Base-by-base conservation (phyloP, 2,888 invertebrate genomes). In the Drosophila buzzatii region DNA sequence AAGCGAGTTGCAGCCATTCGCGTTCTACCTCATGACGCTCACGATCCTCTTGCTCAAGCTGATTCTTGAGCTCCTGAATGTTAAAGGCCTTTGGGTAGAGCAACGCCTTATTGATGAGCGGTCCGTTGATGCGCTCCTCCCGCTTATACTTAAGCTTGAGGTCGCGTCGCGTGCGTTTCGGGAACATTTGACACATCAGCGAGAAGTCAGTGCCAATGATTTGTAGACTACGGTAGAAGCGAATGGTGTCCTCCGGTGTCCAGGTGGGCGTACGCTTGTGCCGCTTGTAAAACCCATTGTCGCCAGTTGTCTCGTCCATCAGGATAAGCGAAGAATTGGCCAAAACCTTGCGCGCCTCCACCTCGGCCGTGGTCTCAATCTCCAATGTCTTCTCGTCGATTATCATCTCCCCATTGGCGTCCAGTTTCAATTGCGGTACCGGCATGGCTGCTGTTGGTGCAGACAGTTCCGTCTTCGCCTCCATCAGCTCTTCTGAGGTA, bases 201-300 rank as follows among this genome's bases (percentile, higher is more conserved):
- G 97, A 95, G 93, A 99, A 99, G 94, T 99, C 99, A 0, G 98
- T 98, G 0, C 99, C 99, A 57, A 98, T 95, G 10, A 96, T 96
- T 82, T 97, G 97, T 12, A 99, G 93, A 1, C 98, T 98, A 85
- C 96, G 95, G 93, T 98, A 99, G 93, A 99, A 99, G 79, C 96
- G 96, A n/a, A 97, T 94, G 0, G 98, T 98, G 91, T 98, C 98
- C 69, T 94, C 94, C 41, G 95, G 94, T 10, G 93, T 93, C 98
- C 98, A 98, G 49, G 96, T 96, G 61, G 95, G 95, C 0, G 96
- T 94, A 52, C 96, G 95, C 78, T 95, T 94, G 18, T 95, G 94
- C 31, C 95, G 95, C 65, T 95, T 95, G 91, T 96, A 96, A 75
- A 95, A 94, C 0, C 96, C 96, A 79, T 94, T 94, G 79, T 91